Base-by-base conservation (phyloP, 1,140 invertebrate genomes). In the Magallana gigas region DNA sequence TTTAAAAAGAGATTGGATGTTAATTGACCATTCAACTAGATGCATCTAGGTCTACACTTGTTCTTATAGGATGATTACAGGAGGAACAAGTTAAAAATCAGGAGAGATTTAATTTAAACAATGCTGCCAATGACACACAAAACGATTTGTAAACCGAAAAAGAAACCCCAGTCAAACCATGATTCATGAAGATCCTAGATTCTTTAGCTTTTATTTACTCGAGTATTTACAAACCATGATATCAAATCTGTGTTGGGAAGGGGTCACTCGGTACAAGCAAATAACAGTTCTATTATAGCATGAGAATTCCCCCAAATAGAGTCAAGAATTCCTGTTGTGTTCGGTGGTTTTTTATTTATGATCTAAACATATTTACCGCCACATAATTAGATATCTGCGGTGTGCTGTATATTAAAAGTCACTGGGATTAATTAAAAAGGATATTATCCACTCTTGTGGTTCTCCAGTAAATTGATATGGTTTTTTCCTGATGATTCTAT, bases 261-360 rank as follows among this genome's bases (percentile, higher is more conserved):
- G 36, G 68, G 68, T 76, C 68, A 76, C 18, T 36, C 8, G 23
- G 68, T 76, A 29, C 68, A 76, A 76, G 68, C 68, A 76, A 76
- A 76, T 76, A 76, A 29, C 36, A 29, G 36, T 76, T 76, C 68
- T 76, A 76, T 76, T 29, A 76, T 76, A 29, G 68, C 23, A 76
- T 76, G 68, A 76, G 68, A 76, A 76, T 76, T 76, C 36, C 11
- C 68, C 68, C 36, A 76, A 76, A 76, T 76, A 23, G 68, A 76
- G 68, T 76, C 68, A 18, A 76, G 68, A 76, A 76, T 76, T 76
- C 68, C 68, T 29, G 68, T 76, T 36, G 68, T 76, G 68, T 76
- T 8, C 14, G 5, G 36, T 48, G 36, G 36, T 76, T 62, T n/a
- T 62, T 62, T 76, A 76, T 76, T 76, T 48, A 76, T 23, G 68